Conservation (phyloP, 2,113 vertebrate genomes). For the Paradoxurus hermaphroditus region DNA sequence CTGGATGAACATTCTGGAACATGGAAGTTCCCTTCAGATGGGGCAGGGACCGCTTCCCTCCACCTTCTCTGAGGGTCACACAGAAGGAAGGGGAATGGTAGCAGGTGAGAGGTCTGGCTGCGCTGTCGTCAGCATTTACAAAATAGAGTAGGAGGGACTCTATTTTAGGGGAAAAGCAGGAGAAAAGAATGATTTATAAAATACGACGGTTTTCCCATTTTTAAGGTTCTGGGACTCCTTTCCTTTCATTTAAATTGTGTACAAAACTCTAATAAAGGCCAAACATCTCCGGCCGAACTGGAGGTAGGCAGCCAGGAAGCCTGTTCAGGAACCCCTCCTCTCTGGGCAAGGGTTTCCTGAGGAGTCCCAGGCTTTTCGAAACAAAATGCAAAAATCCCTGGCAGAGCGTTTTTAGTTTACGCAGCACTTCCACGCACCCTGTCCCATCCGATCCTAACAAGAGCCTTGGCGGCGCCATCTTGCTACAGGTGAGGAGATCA, state of each 20-base stretch:
- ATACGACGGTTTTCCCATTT: not conserved
- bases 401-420: not conserved
- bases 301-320: not conserved
- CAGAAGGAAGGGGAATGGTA: not conserved
- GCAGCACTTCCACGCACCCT: not conserved
- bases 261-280: not conserved
- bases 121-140: not conserved
- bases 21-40: not conserved
- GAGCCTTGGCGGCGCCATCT: not conserved
- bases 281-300: not conserved
- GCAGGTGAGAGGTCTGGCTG: not conserved
- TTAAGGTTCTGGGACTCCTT: not conserved
- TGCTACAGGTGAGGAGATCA: not conserved
- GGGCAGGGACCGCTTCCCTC: not conserved
- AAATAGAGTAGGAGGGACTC: not conserved
- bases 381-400: not conserved
- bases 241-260: not conserved
- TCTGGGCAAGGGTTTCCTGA: not conserved
- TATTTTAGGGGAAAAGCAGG: not conserved
- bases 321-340: not conserved
- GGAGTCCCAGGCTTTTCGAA: not conserved
- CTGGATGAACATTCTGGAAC: not conserved
- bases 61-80: not conserved
- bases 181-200: not conserved
- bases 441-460: not conserved